Evolutionary conservation across 2,113 vertebrate species (phyloP), one percentile per base, ranked within the genome.

Genomic region (Xenopus tropicalis): DNA sequence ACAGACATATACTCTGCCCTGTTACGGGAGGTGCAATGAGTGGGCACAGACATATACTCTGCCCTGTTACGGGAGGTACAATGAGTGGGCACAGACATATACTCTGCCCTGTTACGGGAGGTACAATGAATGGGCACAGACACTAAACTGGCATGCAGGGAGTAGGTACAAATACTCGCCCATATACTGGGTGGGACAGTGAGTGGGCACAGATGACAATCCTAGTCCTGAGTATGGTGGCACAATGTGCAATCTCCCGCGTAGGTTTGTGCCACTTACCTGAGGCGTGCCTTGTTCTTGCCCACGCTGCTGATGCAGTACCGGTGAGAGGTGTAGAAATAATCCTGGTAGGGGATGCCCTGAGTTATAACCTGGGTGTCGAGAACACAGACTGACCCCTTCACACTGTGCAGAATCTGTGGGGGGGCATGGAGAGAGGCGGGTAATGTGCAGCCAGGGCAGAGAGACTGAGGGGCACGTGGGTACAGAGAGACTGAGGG

Each of bases 311-410:
- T 91, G 78, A 96, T 91, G 84, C 93, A 95, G 90, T 95, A 96
- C 85, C 95, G 90, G 84, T 96, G 93, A 63, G 90, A 84, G 0
- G 94, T 95, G 88, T 95, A 95, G 87, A 96, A 96, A 81, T 96
- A 96, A 83, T 96, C 95, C 86, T 96, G 94, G 85, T 96, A 96
- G 0, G 95, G 95, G 79, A 96, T 95, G 62, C 94, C 94, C 5
- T 94, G 95, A 0, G 93, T 96, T 83, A 96, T 89, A 82, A 96
- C 94, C 80, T 96, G 94, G 0, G 93, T 93, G 85, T 96, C 94
- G 61, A 96, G 90, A 69, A 95, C 93, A 0, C 87, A 94, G 61
- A 92, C 8, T 0, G 66, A 69, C 22, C 73, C 66, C 59, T 62
- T 69, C 57, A 69, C 14, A 11, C 7, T 44, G 58, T 75, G 86